Conservation (phyloP, 2,888 invertebrate species). For the Ectemnius cavifrons region DNA sequence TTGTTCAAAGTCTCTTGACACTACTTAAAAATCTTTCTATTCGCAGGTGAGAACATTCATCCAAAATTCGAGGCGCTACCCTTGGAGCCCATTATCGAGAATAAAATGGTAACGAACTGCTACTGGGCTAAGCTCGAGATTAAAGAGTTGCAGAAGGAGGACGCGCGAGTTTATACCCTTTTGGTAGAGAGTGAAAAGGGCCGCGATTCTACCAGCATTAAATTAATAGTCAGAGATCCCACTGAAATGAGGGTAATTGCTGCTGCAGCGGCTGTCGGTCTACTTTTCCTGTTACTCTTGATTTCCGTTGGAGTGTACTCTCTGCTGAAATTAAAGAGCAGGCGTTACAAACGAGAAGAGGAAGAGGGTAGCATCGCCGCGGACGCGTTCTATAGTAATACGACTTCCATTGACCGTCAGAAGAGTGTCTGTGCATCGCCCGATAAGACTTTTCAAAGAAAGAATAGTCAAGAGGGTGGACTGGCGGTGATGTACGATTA, state of each 20-base stretch:
- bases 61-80: slow-evolving; percentile 75
- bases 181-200: slow-evolving; percentile 93
- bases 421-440: slow-evolving; percentile 45
- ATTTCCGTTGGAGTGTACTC: slow-evolving; percentile 69
- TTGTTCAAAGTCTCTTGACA: not conserved
- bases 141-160: slow-evolving; percentile 86
- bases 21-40: not conserved
- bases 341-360: slow-evolving; percentile 68
- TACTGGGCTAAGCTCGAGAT: slow-evolving; percentile 91
- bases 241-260: slow-evolving; percentile 73
- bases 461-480: slow-evolving; percentile 64
- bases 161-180: slow-evolving; percentile 91
- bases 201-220: slow-evolving; percentile 80
- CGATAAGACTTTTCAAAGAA: slow-evolving; percentile 52
- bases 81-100: slow-evolving; percentile 73
- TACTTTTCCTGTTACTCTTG: slow-evolving; percentile 68
- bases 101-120: slow-evolving; percentile 81
- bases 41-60: slow-evolving; percentile 71
- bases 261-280: slow-evolving; percentile 69
- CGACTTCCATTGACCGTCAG: slow-evolving; percentile 40
- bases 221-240: slow-evolving; percentile 72
- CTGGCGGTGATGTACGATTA: slow-evolving; percentile 74
- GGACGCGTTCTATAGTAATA: slow-evolving; percentile 70
- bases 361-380: slow-evolving; percentile 75
- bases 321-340: slow-evolving; percentile 65